Evolutionary conservation across 1,140 invertebrate genomes (phyloP), one percentile per base, ranked within the genome.

Genomic region (Cyclargus thomasi): DNA sequence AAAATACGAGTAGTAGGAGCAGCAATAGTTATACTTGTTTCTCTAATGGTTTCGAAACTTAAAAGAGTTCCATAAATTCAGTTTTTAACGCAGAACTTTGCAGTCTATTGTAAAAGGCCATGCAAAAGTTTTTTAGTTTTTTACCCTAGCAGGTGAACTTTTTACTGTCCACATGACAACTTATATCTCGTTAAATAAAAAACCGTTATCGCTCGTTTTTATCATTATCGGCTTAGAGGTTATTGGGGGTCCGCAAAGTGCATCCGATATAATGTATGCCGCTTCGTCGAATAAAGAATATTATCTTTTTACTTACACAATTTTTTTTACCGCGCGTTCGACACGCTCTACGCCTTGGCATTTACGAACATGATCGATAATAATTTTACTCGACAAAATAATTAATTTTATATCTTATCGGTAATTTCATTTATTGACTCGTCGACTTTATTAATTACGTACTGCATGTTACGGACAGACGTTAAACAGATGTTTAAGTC

Each of bases 61-160:
- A n/a, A n/a, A n/a, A n/a, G n/a, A n/a, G n/a, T n/a, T n/a, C n/a
- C n/a, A n/a, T n/a, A n/a, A n/a, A n/a, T n/a, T n/a, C n/a, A n/a
- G 29, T 29, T 29, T 29, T 29, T 29, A 29, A 0, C 29, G 29
- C 5, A 29, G 29, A 29, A 29, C 29, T 29, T 0, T 29, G 0
- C 23, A n/a, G 23, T 29, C 23, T 29, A 29, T 8, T 8, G 29
- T 8, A 29, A 8, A 29, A 29, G 29, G 29, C 0, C 29, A 29
- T 29, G 4, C 29, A 64, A 73, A n/a, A 29, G 14, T 8, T 8
- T 47, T 47, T 47, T 47, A 47, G 39, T 47, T 47, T 47, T 47
- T 14, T 47, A 11, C 39, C 3, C 39, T 14, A 47, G 39, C 39
- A 47, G 39, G 39, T 47, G 39, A 47, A 2, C 39, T 0, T 47